Conservation (phyloP, 2,888 invertebrate species). For the Phorcus lineatus region DNA sequence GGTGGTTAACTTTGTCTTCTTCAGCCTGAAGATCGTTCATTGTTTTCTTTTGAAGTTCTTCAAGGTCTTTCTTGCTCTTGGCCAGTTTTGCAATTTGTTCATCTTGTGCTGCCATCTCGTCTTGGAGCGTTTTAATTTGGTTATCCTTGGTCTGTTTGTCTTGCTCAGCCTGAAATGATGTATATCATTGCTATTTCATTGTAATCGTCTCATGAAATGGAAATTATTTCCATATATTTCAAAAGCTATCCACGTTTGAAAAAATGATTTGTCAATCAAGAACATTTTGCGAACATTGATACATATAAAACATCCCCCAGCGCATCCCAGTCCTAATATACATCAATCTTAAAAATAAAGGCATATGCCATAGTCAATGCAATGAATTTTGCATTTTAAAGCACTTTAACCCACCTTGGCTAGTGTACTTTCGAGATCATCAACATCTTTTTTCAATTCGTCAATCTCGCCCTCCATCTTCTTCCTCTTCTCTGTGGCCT, state of each 20-base stretch:
- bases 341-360: no score
- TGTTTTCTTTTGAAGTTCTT: conserved; percentile 81
- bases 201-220: no score
- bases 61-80: conserved; percentile 99
- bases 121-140: conserved; percentile 88
- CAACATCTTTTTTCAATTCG: conserved; percentile 97
- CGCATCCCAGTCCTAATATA: no score
- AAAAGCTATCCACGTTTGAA: no score
- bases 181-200: neutral
- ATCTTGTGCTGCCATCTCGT: conserved; percentile 98
- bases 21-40: conserved; percentile 82
- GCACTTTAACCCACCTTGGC: conserved; percentile 51
- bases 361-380: no score
- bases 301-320: no score
- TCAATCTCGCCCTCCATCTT: conserved; percentile 96
- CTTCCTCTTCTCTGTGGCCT: conserved; percentile 95
- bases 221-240: no score
- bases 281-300: no score
- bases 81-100: conserved; percentile 99
- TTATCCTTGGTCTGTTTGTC: conserved; percentile 99
- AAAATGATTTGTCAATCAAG: no score
- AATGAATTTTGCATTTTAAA: no score
- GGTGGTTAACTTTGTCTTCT: conserved; percentile 99
- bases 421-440: conserved; percentile 94
- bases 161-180: conserved; percentile 81